Percentiles rank a stretch among this genome's conserved stretches.
These are phyloP conservation scores for Rhabdophis nuchalis DNA, from an alignment of 2,797 vertebrate genomes.

Conservation along the genomic window DNA sequence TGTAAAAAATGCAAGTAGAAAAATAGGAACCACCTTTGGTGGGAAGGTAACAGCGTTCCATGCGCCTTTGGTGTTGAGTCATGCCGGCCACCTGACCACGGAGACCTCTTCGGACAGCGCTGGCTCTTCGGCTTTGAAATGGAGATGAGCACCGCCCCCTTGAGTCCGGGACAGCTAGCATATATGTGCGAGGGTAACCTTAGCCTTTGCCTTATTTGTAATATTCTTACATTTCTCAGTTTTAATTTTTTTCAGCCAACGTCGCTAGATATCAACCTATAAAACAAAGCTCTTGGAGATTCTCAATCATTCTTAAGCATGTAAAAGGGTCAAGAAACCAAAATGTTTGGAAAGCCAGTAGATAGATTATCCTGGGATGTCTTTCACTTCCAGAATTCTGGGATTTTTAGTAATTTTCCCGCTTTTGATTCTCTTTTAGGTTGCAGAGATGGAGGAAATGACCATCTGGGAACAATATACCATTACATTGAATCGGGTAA, in stretches of 20 bases:
- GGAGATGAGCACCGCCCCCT: too few species aligned
- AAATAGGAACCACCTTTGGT: too few species aligned
- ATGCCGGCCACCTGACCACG: too few species aligned
- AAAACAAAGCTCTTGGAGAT: not conserved
- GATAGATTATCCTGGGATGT: not conserved
- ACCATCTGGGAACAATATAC: conserved; percentile 96
- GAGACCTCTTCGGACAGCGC: too few species aligned
- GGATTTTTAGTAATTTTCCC: rapidly evolving
- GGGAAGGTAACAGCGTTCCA: too few species aligned
- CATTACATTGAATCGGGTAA: conserved; percentile 83
- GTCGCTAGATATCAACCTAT: not conserved
- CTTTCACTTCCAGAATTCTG: not conserved
- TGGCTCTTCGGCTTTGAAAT: too few species aligned
- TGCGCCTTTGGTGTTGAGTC: too few species aligned
- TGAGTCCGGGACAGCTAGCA: too few species aligned
- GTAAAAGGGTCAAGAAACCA: not conserved
- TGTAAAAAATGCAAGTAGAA: too few species aligned
- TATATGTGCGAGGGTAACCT: too few species aligned
- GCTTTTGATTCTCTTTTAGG: conserved; percentile 56
- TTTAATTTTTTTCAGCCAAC: not conserved
- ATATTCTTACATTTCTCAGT: not conserved
- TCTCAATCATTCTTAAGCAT: not conserved
- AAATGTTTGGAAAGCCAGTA: not conserved
- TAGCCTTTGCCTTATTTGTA: not conserved
- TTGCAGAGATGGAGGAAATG: conserved; percentile 89